Base-by-base conservation (phyloP, 2,797 vertebrate genomes). In the Anguilla pacifica region DNA sequence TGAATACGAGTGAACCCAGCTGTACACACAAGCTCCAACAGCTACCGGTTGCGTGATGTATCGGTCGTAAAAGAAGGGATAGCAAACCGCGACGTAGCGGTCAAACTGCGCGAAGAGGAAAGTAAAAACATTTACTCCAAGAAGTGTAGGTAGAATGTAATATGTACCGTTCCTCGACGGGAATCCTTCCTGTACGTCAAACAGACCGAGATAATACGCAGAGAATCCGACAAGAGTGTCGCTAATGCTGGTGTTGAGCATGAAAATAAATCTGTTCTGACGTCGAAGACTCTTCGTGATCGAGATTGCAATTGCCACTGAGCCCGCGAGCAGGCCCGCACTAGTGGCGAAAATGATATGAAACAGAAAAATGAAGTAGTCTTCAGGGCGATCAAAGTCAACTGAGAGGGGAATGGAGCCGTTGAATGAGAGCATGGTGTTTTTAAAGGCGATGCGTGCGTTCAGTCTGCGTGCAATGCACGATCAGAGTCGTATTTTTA, bases 21-120 rank as follows among this genome's bases (percentile, higher is more conserved):
- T 96, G 55, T 96, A 94, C 2, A 88, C 91, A 22, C 96, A 96
- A 0, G 93, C 91, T 0, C 87, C 90, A 1, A 96, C 85, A 1
- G 96, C 95, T 0, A 92, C 70, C 0, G 86, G 86, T 1, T 94
- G 89, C 0, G 94, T 91, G 13, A 97, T 90, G 92, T 86, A 93
- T 31, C 95, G 95, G 82, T 91, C 92, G 91, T 96, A 96, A 39
- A 96, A 96, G 93, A 96, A 97, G 0, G 96, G 96, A 4, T 95
- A 93, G 31, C 94, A 95, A 83, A 97, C 95, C 0, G 96, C 96
- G 49, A 96, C 88, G 91, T 97, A 97, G 2, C 96, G 94, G 86
- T 97, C 96, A 61, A 96, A 95, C 92, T 97, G 96, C 0, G 96
- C 96, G 43, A 96, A 96, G 10, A 97, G 92, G 90, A 97, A 96